Base-by-base conservation (phyloP, 2,797 vertebrate genomes). In the Borostomias antarcticus region DNA sequence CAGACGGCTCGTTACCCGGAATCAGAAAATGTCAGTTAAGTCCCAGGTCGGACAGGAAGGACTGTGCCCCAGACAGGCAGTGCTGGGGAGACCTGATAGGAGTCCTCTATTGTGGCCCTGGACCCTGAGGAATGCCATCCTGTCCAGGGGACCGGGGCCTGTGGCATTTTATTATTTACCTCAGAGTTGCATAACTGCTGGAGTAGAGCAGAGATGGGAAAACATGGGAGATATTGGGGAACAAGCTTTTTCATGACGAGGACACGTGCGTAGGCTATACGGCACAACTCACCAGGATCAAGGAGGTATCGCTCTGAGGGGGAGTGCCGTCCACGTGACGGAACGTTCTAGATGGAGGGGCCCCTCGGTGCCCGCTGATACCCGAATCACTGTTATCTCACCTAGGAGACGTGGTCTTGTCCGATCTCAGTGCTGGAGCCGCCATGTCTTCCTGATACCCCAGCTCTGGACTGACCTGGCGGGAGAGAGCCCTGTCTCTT, bases 11-110 rank as follows among this genome's bases (percentile, higher is more conserved):
- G n/a, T n/a, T n/a, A n/a, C n/a, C n/a, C n/a, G n/a, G 76, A 77
- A 84, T 75, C 73, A 73, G 78, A 69, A 81, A 87, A 86, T 83
- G 79, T 82, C 83, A 84, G 53, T 50, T 29, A 47, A 13, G 68
- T 10, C 19, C 0, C 0, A 35, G 64, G 50, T 68, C 1, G 60
- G 50, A 69, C 74, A 72, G 76, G 80, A 80, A 78, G 59, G 60
- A 64, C 8, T 61, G 51, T 61, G 58, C 50, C 54, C 0, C 50
- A 9, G 58, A 25, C 33, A 43, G 62, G 8, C 63, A 40, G 33
- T 66, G 68, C 82, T 83, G 82, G 30, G 58, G 54, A 48, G 60
- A 30, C 52, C 60, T 75, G 82, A 85, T 79, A 79, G 67, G 57
- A 68, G 43, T 54, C 66, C 26, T 33, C 71, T 64, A 85, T 82